Conservation (phyloP, 2,888 invertebrate species). For the Elmis aenea region DNA sequence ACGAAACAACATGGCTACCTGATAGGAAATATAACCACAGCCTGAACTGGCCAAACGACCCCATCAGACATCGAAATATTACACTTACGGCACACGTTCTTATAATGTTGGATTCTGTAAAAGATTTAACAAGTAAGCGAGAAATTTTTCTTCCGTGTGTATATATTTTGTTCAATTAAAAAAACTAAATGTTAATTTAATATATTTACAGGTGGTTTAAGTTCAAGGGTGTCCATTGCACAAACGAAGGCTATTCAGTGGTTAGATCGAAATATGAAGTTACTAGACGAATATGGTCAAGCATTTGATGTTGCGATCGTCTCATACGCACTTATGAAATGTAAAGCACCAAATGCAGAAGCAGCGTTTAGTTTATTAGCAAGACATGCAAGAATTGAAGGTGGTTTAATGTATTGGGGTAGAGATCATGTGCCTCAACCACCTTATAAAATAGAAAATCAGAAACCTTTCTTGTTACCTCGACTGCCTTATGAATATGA, state of each 20-base stretch:
- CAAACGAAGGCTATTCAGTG: constrained; percentile 71
- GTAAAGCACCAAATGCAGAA: constrained; percentile 81
- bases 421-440: constrained; percentile 72
- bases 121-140: constrained; percentile 58
- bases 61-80: constrained; percentile 69
- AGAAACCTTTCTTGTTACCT: constrained; percentile 84
- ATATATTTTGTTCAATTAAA: not conserved
- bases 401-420: constrained; percentile 84
- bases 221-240: constrained; percentile 70
- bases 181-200: not conserved
- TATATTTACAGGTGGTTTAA: constrained; percentile 52
- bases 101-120: constrained; percentile 78
- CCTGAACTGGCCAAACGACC: constrained; percentile 50
- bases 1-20: constrained; percentile 80
- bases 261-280: constrained; percentile 76
- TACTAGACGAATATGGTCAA: constrained; percentile 49
- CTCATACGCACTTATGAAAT: constrained; percentile 78
- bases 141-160: constrained; percentile 1
- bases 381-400: constrained; percentile 61
- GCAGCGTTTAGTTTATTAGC: constrained; percentile 73
- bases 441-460: constrained; percentile 83
- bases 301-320: constrained; percentile 85
- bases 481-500: constrained; percentile 85
- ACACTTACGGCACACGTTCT: constrained; percentile 91
- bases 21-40: constrained; percentile 84